Evolutionary conservation across 1,140 invertebrate species (phyloP).

Genomic region (Hylaeus anthracinus): DNA sequence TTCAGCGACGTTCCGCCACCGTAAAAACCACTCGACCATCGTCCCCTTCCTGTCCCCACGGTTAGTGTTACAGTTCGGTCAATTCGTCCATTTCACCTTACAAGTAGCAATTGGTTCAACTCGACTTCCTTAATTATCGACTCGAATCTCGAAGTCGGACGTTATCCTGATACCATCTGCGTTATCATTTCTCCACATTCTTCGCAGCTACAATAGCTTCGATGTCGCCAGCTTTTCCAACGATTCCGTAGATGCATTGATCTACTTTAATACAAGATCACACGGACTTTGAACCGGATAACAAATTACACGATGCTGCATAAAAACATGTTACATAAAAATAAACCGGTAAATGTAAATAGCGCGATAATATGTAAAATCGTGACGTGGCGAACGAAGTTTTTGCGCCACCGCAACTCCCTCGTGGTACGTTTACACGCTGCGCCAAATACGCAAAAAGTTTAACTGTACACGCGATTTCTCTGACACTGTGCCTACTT

Average conservation of each 20-base stretch:
- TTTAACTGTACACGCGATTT: too few relatives aligned
- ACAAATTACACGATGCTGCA: not conserved
- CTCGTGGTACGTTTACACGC: too few relatives aligned
- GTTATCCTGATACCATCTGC: too few relatives aligned
- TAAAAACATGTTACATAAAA: constrained; percentile 1
- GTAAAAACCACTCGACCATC: constrained; percentile 13
- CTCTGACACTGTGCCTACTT: too few relatives aligned
- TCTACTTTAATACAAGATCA: not conserved
- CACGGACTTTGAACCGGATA: not conserved
- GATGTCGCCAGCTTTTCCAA: not conserved
- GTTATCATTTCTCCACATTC: not conserved
- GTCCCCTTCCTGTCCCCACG: not conserved
- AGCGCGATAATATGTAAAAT: not conserved
- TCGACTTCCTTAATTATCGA: not conserved
- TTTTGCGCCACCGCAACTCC: too few relatives aligned
- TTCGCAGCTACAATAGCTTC: not conserved
- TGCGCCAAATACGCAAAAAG: too few relatives aligned
- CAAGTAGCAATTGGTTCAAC: not conserved
- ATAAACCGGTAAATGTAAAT: not conserved
- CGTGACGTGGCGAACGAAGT: not conserved
- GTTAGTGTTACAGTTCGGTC: constrained; percentile 6
- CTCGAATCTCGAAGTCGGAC: too few relatives aligned
- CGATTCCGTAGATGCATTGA: not conserved
- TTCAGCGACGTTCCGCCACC: not conserved
- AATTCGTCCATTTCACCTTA: constrained; percentile 10